Conservation (phyloP, 2,888 invertebrate genomes). For the Rutpela maculata region DNA sequence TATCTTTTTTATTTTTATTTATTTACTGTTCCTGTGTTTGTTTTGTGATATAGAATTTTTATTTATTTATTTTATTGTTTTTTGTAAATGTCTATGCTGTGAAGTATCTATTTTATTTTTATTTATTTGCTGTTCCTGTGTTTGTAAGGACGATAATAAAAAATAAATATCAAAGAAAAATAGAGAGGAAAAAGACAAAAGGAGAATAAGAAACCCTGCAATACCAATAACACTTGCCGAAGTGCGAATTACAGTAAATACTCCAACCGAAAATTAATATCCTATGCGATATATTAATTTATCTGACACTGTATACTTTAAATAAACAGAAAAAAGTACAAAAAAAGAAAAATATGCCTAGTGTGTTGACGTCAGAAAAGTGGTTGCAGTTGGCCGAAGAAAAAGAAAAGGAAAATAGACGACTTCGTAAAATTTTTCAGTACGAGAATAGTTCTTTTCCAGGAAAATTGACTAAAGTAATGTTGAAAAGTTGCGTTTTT, state of each 20-base stretch:
- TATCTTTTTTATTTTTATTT: too few species aligned
- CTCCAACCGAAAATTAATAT: not conserved
- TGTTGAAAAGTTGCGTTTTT: slow-evolving; percentile 3
- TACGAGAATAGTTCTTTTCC: slow-evolving; percentile 9
- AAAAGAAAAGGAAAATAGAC: not conserved
- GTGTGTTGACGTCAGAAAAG: not conserved
- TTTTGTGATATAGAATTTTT: too few species aligned
- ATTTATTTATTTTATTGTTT: too few species aligned
- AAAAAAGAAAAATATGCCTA: not conserved
- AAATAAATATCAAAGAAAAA: not conserved
- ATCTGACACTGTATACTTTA: not conserved
- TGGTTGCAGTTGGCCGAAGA: not conserved
- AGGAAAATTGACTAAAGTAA: slow-evolving; percentile 11
- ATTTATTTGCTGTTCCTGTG: too few species aligned
- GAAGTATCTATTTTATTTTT: too few species aligned
- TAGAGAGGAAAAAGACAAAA: not conserved
- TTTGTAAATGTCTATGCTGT: too few species aligned
- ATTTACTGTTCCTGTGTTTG: too few species aligned
- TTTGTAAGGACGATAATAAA: not conserved
- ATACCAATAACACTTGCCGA: not conserved
- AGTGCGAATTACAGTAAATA: not conserved
- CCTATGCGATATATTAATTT: not conserved
- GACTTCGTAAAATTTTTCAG: slow-evolving; percentile 4
- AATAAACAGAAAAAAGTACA: not conserved
- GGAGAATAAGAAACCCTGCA: not conserved